These are phyloP conservation scores for Cyclina sinensis DNA, from an alignment of 1,140 invertebrate genomes.

Conservation along the genomic window DNA sequence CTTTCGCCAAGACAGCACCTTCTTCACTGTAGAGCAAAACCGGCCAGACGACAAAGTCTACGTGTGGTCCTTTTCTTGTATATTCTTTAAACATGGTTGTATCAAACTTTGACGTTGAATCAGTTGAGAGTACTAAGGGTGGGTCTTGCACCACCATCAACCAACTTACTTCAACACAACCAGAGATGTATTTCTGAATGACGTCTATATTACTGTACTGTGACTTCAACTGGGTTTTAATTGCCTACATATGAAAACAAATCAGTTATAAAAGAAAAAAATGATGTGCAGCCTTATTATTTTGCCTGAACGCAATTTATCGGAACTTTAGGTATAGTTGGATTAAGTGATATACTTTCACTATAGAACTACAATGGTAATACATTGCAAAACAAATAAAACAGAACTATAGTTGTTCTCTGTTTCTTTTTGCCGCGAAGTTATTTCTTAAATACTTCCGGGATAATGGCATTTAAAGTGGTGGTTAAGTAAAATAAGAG, in stretches of 20 bases:
- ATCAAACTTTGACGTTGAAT: background rate
- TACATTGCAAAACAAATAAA: too few species aligned
- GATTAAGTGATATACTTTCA: background rate
- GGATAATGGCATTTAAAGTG: too few species aligned
- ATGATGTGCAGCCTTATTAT: background rate
- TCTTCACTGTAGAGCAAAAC: background rate
- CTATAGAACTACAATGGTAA: too few species aligned
- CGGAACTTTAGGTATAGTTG: background rate
- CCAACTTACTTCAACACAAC: constrained; percentile 25
- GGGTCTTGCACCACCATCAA: constrained; percentile 39
- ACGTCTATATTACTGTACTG: background rate
- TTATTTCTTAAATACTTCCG: too few species aligned
- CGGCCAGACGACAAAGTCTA: constrained; percentile 30
- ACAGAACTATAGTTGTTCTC: too few species aligned
- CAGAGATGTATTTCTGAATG: background rate
- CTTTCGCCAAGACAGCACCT: background rate
- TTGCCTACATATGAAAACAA: background rate
- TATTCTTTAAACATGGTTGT: constrained; percentile 10
- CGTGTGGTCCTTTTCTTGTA: background rate
- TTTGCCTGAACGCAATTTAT: background rate
- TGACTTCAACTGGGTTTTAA: background rate
- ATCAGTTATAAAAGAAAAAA: background rate
- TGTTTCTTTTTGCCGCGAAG: too few species aligned
- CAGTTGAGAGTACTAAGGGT: background rate
- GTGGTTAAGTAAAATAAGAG: too few species aligned